A percentile compares a stretch with the other conserved stretches of the same genome.
Conservation (phyloP, 2,888 invertebrate genomes). For the Strigamia transsilvanica region DNA sequence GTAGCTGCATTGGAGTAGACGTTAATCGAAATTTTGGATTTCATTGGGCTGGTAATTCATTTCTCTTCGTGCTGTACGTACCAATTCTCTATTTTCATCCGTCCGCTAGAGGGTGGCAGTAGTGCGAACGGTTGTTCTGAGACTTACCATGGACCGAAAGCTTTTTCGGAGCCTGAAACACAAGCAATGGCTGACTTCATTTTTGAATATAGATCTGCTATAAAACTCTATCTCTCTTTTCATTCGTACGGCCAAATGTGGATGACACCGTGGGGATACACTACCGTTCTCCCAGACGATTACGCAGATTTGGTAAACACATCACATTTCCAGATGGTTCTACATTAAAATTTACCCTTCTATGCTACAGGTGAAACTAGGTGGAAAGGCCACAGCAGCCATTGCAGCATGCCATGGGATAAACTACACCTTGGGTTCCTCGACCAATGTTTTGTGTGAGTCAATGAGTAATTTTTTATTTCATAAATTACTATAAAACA, state of each 20-base stretch:
- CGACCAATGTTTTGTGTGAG: conserved; percentile 63
- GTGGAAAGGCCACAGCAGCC: conserved; percentile 71
- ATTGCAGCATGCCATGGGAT: conserved; percentile 73
- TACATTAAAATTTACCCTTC: too few species aligned
- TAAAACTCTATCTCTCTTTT: conserved; percentile 75
- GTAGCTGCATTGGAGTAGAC: conserved; percentile 76
- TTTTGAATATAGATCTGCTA: conserved; percentile 66
- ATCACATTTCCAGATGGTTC: not conserved
- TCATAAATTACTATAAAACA: too few species aligned
- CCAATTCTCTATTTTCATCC: too few species aligned
- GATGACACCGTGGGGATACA: conserved; percentile 86
- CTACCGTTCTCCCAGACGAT: conserved; percentile 60
- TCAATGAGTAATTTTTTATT: too few species aligned
- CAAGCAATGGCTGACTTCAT: conserved; percentile 73
- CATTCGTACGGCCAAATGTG: conserved; percentile 85
- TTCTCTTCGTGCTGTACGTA: too few species aligned
- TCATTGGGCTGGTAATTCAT: conserved; percentile 72
- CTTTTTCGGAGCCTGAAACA: conserved; percentile 79
- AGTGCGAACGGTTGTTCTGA: conserved; percentile 69
- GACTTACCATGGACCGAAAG: conserved; percentile 70
- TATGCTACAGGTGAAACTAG: conserved; percentile 67
- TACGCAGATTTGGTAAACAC: conserved; percentile 61
- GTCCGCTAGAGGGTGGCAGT: conserved; percentile 66
- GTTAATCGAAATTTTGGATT: conserved; percentile 79
- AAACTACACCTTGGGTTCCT: conserved; percentile 70